These are phyloP conservation scores for Dendrolimus kikuchii DNA, from an alignment of 1,140 invertebrate species.

Conservation along the genomic window DNA sequence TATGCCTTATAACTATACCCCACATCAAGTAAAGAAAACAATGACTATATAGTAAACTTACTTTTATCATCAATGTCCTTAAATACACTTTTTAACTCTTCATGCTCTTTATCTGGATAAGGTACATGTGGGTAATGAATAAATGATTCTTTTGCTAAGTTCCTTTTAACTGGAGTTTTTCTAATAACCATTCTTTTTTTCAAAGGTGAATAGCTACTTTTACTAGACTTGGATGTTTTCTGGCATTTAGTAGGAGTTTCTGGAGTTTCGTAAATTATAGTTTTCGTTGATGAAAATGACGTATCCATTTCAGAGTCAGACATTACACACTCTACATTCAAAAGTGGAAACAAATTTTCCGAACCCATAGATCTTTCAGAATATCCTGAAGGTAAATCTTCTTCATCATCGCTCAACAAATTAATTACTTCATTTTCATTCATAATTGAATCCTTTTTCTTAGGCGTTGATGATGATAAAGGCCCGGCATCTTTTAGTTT, in stretches of 20 bases:
- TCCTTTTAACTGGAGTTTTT: conserved; percentile 20
- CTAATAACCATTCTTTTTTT: conserved; percentile 1
- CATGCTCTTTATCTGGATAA: too few relatives aligned
- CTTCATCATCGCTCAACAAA: conserved; percentile 35
- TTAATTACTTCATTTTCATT: conserved; percentile 14
- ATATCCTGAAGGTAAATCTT: background rate
- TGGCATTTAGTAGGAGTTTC: conserved; percentile 9
- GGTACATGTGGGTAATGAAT: too few relatives aligned
- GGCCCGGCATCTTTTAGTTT: conserved; percentile 12
- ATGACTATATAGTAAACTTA: conserved; percentile 20
- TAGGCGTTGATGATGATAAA: too few relatives aligned
- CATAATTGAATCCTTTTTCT: too few relatives aligned
- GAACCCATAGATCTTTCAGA: background rate
- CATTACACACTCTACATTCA: too few relatives aligned
- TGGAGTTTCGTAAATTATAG: conserved; percentile 8
- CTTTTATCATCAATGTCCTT: conserved; percentile 44
- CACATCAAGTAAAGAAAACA: too few relatives aligned
- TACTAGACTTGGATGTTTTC: conserved; percentile 44
- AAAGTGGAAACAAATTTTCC: too few relatives aligned
- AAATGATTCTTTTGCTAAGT: conserved; percentile 4
- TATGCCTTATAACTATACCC: too few relatives aligned
- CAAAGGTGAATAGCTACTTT: conserved; percentile 21
- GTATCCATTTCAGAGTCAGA: background rate
- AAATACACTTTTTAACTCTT: too few relatives aligned
- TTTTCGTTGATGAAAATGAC: background rate